These are phyloP conservation scores for Tiphia femorata DNA, from an alignment of 2,888 invertebrate genomes.

Conservation along the genomic window DNA sequence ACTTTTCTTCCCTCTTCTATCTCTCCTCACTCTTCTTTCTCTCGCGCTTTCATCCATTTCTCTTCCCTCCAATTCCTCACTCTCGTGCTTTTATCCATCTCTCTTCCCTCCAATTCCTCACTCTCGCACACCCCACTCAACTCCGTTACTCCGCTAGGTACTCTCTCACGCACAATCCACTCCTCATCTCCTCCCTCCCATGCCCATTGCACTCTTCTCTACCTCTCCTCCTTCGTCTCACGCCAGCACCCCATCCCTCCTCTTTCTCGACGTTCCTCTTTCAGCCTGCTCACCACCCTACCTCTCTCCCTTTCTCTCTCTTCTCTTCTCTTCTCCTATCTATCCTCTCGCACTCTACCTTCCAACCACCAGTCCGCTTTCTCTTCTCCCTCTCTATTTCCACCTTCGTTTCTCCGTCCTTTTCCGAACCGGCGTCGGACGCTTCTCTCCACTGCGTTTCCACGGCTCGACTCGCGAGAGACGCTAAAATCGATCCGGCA, in stretches of 20 bases:
- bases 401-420: background rate
- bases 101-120: no score
- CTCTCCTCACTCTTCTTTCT: background rate
- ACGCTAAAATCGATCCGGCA: constrained; percentile 40
- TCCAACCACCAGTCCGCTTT: background rate
- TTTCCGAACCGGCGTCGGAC: background rate
- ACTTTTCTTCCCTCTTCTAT: constrained; percentile 6
- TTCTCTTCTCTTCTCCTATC: background rate
- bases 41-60: constrained; percentile 9
- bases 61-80: no score
- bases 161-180: no score
- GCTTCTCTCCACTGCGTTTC: background rate
- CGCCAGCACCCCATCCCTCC: background rate
- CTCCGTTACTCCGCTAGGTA: no score
- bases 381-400: background rate
- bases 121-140: no score
- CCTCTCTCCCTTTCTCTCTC: constrained; percentile 7
- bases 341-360: background rate
- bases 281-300: background rate
- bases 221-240: no score
- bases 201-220: no score
- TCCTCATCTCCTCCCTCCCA: no score
- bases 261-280: background rate
- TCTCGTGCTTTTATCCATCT: no score
- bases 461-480: constrained; percentile 22